Evolutionary conservation across 1,140 invertebrate species (phyloP).

Genomic region (Antheraea mylitta): DNA sequence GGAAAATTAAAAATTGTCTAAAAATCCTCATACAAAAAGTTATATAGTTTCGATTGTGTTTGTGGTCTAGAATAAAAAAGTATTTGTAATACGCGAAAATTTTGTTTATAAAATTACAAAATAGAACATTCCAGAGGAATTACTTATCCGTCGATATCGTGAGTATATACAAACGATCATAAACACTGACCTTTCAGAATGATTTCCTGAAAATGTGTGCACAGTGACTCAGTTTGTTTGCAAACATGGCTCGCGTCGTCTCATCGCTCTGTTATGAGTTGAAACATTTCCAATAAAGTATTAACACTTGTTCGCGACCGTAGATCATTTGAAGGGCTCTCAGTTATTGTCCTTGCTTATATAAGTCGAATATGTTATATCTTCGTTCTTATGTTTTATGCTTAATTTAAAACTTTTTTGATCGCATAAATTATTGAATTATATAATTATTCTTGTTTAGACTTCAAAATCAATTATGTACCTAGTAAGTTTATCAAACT

Average conservation of each 20-base stretch:
- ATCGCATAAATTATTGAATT: neutral
- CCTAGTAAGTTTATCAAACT: too few species aligned
- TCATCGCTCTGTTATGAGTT: conserved; percentile 3
- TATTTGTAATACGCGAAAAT: too few species aligned
- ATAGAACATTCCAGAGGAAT: neutral
- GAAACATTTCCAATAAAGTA: conserved; percentile 11
- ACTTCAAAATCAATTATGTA: too few species aligned
- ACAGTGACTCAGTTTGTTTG: neutral
- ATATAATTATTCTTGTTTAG: too few species aligned
- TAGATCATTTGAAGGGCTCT: neutral
- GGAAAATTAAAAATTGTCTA: too few species aligned
- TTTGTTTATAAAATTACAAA: too few species aligned
- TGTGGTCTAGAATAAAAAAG: too few species aligned
- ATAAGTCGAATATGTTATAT: neutral
- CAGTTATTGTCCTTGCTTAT: neutral
- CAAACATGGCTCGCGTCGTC: neutral
- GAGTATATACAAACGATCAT: neutral
- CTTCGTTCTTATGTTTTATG: neutral
- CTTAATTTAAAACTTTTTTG: neutral
- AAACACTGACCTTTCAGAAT: neutral
- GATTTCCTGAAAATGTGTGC: neutral
- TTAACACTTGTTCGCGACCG: neutral
- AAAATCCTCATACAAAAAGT: too few species aligned
- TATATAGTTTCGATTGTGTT: too few species aligned
- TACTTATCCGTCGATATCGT: neutral